Evolutionary conservation across 2,113 vertebrate species (phyloP), one percentile per base, ranked within the genome.

Genomic region (Spermophilus dauricus): DNA sequence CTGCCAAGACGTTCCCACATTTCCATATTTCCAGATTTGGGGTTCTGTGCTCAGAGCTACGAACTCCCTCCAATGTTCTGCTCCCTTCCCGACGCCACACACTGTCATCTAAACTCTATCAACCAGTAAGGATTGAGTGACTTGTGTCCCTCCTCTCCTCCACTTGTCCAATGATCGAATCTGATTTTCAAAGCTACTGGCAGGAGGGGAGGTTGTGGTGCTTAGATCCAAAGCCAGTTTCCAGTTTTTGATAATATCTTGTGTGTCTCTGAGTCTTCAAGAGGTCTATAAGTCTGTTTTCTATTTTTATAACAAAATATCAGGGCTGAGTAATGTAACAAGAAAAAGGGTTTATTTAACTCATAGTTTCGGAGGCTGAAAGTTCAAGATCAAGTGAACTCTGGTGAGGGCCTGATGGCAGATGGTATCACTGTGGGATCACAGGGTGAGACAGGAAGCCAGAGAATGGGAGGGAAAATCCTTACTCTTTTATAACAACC

Each of bases 1-100:
- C 70, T 32, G 63, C 76, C 13, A 22, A 34, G 32, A 83, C 73
- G 65, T 96, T 91, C 63, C 78, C 89, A 86, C 89, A 83, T 98
- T 97, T 95, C 94, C 92, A 53, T 45, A 84, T 97, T 98, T 98
- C 95, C 98, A 98, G 98, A 96, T 98, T 98, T 97, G 76, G 94
- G 95, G 96, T 95, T 98, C 97, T 94, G 0, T 86, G 92, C 18
- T 1, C 65, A 89, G 88, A 98, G 90, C 53, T 45, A 0, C 34
- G 92, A 98, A 78, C 92, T 96, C 94, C 97, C 93, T 96, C 97
- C 85, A 97, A 42, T 0, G 4, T 90, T 94, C 97, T 96, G 96
- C 97, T 98, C 78, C 94, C 12, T 51, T 93, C 93, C 8, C 0
- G 8, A 87, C 56, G 90, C 89, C 97, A 34, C 14, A 56, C 53